Evolutionary conservation across 2,113 vertebrate species (phyloP), one percentile per base, ranked within the genome.

Genomic region (Anolis carolinensis): DNA sequence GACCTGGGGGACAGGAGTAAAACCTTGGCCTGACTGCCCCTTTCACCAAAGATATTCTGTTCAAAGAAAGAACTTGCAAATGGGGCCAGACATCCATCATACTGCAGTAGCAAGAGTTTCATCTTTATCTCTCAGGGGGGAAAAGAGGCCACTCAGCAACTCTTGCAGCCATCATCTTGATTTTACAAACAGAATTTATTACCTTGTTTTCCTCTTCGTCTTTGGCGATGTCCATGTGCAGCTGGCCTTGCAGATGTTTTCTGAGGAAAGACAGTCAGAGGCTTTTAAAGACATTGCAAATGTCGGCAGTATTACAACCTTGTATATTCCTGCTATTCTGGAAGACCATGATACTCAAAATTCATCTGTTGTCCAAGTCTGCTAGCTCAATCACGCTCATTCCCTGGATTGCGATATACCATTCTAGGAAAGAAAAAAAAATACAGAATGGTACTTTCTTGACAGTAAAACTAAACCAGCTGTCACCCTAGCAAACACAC

Each of bases 221-320:
- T 93, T 89, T 93, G 92, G 75, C 87, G 86, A 90, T 93, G 91
- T 90, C 88, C 78, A 68, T 55, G 27, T 88, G 82, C 90, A 92
- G 91, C 89, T 91, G 92, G 74, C 50, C 89, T 83, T 93, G 88
- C 91, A 94, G 90, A 94, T 94, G 91, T 94, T 93, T 92, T 89
- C 79, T 76, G 85, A 91, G 83, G 70, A 82, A 83, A 82, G 78
- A 36, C 70, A 86, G 16, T 73, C 74, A 67, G 74, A 87, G 80
- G 87, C 92, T 92, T 92, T 86, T 83, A 88, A 93, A 93, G 92
- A 84, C 88, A 77, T 91, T 87, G 75, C 83, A 92, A 92, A 92
- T 89, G 71, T 88, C 20, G 14, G 59, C 75, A 85, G 6, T n/a
- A 71, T 87, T 89, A 55, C 13, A 89, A 50, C 78, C 55, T 65